A percentile compares a stretch with the other conserved stretches of the same genome.
Evolutionary conservation across 2,113 vertebrate genomes (phyloP).

Genomic region (Seriola dumerili): DNA sequence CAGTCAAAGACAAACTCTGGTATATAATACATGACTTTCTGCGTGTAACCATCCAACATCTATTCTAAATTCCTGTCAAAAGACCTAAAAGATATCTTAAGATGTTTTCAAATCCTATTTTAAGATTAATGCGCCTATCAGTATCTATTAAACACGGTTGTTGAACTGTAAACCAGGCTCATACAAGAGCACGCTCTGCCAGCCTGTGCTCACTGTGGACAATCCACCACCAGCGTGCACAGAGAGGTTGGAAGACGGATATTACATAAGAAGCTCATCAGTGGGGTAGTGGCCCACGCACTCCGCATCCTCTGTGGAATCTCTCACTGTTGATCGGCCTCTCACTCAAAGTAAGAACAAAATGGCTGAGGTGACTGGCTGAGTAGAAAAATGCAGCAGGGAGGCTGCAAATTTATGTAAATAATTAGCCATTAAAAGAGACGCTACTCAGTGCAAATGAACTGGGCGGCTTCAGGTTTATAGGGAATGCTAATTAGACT

Average conservation of each 20-base stretch:
- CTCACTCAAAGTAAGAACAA: constrained; percentile 75
- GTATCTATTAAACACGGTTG: neutral
- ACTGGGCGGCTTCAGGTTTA: neutral
- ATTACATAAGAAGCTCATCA: constrained; percentile 83
- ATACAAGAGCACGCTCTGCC: constrained; percentile 12
- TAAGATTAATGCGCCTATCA: neutral
- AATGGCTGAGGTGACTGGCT: constrained; percentile 76
- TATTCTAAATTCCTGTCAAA: neutral
- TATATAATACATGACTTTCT: neutral
- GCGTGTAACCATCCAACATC: neutral
- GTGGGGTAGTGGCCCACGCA: constrained; percentile 82
- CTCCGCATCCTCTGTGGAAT: constrained; percentile 73
- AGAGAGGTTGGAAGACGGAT: constrained; percentile 67
- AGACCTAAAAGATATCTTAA: neutral
- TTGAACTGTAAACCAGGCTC: neutral
- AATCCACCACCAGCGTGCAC: constrained; percentile 47
- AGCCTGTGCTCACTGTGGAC: constrained; percentile 49
- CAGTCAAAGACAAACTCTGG: neutral
- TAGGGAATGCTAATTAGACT: neutral
- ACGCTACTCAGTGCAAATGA: constrained; percentile 45
- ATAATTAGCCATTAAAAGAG: constrained; percentile 57
- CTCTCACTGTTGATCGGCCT: constrained; percentile 65
- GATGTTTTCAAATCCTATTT: neutral
- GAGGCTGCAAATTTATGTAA: constrained; percentile 49
- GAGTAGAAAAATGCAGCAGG: constrained; percentile 32